Conservation (phyloP, 1,140 invertebrate genomes). For the Copidosoma floridanum region DNA sequence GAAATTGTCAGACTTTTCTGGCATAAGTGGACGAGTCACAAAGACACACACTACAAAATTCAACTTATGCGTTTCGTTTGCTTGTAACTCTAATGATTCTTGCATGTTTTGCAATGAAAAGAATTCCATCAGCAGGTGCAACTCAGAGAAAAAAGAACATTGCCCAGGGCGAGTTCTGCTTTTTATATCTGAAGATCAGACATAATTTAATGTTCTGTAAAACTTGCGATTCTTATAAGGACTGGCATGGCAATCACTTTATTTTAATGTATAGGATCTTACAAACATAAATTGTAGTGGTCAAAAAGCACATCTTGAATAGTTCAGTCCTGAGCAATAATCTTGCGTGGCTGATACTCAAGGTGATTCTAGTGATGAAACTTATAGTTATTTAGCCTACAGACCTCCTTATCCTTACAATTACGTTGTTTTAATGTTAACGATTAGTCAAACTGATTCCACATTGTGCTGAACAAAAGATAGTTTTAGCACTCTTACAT, state of each 20-base stretch:
- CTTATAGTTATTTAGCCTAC: neutral
- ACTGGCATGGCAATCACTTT: neutral
- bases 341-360: neutral
- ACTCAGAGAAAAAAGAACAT: neutral
- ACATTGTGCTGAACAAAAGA: neutral
- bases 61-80: neutral
- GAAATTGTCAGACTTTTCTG: neutral
- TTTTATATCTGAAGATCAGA: neutral
- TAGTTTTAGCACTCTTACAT: neutral
- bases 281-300: neutral
- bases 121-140: neutral
- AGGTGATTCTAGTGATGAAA: neutral
- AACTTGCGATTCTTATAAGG: neutral
- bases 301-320: neutral
- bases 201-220: neutral
- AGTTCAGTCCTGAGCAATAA: neutral
- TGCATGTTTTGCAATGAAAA: neutral
- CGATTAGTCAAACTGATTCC: neutral
- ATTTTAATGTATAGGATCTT: neutral
- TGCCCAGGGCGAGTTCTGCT: neutral
- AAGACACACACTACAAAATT: neutral
- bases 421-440: neutral
- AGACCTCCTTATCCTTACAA: neutral
- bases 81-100: neutral
- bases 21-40: neutral